These are phyloP conservation scores for Tragopan temminckii DNA, from an alignment of 2,797 vertebrate genomes.

Conservation along the genomic window DNA sequence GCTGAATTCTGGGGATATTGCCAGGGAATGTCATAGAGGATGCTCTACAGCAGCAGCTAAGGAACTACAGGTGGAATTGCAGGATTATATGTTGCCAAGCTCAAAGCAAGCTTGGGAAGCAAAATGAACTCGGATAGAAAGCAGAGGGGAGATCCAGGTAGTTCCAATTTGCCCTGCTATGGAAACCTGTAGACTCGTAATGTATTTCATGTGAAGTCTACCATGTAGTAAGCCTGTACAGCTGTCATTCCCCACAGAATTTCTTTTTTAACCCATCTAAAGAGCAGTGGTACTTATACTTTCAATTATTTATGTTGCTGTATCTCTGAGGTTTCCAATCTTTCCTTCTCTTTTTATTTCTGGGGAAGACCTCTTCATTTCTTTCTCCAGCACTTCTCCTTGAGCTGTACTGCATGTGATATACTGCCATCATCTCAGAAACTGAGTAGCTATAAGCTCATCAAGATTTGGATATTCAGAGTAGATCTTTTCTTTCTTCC, in stretches of 20 bases:
- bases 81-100: conserved; percentile 16
- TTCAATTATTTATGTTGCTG: background rate
- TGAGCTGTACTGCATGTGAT: background rate
- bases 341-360: background rate
- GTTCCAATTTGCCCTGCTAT: background rate
- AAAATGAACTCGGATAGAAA: background rate
- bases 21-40: conserved; percentile 48
- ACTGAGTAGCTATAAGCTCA: background rate
- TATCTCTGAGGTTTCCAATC: background rate
- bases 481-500: background rate
- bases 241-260: background rate
- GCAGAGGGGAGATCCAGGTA: background rate
- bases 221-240: background rate
- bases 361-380: background rate
- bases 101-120: background rate
- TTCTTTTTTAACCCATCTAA: background rate
- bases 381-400: background rate
- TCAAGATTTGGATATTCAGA: background rate
- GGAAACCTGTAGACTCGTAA: background rate
- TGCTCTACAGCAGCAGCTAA: conserved; percentile 32
- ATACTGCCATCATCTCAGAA: background rate
- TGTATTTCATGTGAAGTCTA: background rate
- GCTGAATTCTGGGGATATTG: conserved; percentile 63
- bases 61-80: conserved; percentile 48
- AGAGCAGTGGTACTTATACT: background rate